phyloP scores from a whole-genome alignment of 2,113 vertebrate genomes.

The Calypte anna region DNA sequence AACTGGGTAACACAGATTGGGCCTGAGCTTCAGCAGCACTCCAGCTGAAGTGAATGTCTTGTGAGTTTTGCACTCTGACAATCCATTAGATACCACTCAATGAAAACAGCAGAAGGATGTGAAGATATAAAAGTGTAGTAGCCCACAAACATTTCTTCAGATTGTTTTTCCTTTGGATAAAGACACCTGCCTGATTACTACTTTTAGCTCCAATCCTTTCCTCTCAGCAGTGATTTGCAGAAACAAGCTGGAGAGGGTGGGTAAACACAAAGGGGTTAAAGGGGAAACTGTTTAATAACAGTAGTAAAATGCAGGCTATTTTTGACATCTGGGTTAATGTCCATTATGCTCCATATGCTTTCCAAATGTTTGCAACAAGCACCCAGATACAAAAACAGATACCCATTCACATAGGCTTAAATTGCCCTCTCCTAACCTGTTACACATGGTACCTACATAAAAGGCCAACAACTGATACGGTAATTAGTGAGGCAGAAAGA shows the following conservation, averaged over 20 bases:
- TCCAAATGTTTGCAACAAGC: constrained; percentile 84
- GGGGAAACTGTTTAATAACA: constrained; percentile 87
- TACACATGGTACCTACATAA: constrained; percentile 75
- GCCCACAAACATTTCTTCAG: constrained; percentile 70
- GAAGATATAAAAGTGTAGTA: constrained; percentile 64
- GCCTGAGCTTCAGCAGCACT: constrained; percentile 21
- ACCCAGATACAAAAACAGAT: constrained; percentile 81
- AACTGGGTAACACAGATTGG: background rate
- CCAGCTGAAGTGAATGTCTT: background rate
- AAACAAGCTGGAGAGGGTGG: constrained; percentile 76
- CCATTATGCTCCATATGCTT: constrained; percentile 84
- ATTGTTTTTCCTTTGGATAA: constrained; percentile 79
- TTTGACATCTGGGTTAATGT: constrained; percentile 86
- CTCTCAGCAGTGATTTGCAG: constrained; percentile 77
- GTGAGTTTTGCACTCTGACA: background rate
- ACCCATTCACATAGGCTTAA: constrained; percentile 73
- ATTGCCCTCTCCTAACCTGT: constrained; percentile 71
- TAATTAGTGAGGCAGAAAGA: constrained; percentile 68
- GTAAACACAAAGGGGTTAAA: constrained; percentile 83
- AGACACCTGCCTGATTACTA: constrained; percentile 78
- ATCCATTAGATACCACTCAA: constrained; percentile 39
- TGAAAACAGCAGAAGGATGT: constrained; percentile 56
- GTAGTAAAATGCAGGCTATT: constrained; percentile 84
- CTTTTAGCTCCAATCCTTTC: constrained; percentile 71
- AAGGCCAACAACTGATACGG: constrained; percentile 71